Evolutionary conservation across 2,113 vertebrate genomes (phyloP), one percentile per base, ranked within the genome.

Genomic region (Crotalus horridus): DNA sequence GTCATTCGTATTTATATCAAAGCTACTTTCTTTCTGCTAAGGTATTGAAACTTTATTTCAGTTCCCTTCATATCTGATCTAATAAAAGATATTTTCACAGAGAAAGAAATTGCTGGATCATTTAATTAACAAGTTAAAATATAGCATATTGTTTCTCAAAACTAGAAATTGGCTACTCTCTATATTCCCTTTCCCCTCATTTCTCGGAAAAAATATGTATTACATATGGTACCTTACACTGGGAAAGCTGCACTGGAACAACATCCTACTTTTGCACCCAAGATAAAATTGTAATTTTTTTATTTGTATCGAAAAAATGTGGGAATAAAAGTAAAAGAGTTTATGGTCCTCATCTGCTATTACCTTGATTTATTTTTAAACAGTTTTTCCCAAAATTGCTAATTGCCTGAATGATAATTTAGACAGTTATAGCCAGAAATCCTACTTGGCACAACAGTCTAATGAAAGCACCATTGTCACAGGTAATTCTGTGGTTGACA

Each of bases 1-100:
- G 58, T 95, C 1, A 94, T 93, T 95, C 94, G 54, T 91, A 92
- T 94, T 93, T 92, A 87, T 85, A 91, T 92, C 58, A 93, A 94
- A 89, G 0, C 53, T 0, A 0, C 8, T 24, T 24, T 58, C 15
- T 94, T 24, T 64, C 39, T 85, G 17, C 2, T 58, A 91, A 94
- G 15, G 1, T 87, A 10, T 10, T 93, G 54, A 46, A 90, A 93
- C 24, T 90, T 90, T 39, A 93, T 33, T 94, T 93, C 24, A 61
- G 10, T 86, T 90, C 4, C 86, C 20, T 95, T 93, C 81, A n/a
- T 58, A 91, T 3, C 24, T 86, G 53, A 29, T 85, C 58, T 43
- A 86, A 55, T 29, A 91, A 56, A 20, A 20, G 17, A 20, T 46
- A 88, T 88, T 33, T 88, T 23, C 24, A 9, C 43, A 91, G 39